Evolutionary conservation across 2,113 vertebrate genomes (phyloP), one percentile per base, ranked within the genome.

Genomic region (Haemorhous mexicanus): DNA sequence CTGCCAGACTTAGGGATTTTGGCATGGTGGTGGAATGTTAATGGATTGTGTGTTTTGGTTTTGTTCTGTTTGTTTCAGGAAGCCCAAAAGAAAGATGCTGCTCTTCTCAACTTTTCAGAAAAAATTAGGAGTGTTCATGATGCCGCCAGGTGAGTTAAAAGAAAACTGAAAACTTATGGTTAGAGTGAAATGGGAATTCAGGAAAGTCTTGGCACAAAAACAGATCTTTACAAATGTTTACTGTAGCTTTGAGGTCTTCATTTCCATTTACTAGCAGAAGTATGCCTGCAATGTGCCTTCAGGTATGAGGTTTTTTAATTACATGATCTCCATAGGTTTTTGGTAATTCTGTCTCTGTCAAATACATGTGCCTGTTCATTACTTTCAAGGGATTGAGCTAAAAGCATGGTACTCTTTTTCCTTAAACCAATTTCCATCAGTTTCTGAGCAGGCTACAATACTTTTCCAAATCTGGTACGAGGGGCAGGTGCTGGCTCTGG

Each of bases 81-180:
- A 98, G 99, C 99, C 46, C 98, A 99, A 93, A 99, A 99, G 97
- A 99, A 99, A 96, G 99, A 99, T 58, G 97, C 98, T 90, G 89
- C 95, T 85, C 98, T 99, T 85, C 97, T 99, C 30, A 98, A 97
- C 91, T 99, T 99, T 75, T 98, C 99, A 63, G 99, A 99, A 97
- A 99, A 98, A 95, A 97, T 99, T 52, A 97, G 87, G 30, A 97
- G 99, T 30, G 98, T 99, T 87, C 99, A 99, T 78, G 99, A 99
- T 74, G 98, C 99, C 1, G 97, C 98, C 70, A 99, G 99, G 99
- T 99, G 97, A 98, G 96, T 77, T 52, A 69, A 79, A 94, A 39
- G 62, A 72, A 93, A 82, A 32, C 24, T 5, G 32, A 79, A 67
- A 73, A 44, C 12, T 68, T 63, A 69, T 0, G 5, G 17, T 73